Conservation (phyloP, 1,140 invertebrate genomes). For the Tachypleus tridentatus region DNA sequence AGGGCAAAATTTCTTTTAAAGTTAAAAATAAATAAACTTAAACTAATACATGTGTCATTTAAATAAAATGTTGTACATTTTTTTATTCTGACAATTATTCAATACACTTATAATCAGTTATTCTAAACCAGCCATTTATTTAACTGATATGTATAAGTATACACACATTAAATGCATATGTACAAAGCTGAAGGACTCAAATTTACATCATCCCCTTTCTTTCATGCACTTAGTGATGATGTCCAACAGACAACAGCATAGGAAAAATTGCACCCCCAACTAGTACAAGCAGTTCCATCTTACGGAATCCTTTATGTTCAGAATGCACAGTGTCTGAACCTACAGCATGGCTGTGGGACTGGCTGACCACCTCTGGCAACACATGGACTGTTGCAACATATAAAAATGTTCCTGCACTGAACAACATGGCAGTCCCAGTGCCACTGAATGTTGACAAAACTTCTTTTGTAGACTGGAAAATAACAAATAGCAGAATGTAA, state of each 20-base stretch:
- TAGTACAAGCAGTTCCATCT: constrained; percentile 66
- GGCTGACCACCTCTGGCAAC: constrained; percentile 70
- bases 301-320: constrained; percentile 46
- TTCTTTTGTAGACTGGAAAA: constrained; percentile 38
- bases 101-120: no score
- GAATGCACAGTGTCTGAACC: constrained; percentile 28
- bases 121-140: no score
- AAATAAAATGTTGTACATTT: no score
- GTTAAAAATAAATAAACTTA: no score
- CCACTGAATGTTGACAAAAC: constrained; percentile 71
- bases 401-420: constrained; percentile 95
- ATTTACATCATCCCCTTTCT: no score
- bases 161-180: no score
- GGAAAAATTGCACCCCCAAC: constrained; percentile 76
- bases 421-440: constrained; percentile 93
- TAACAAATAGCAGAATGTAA: constrained; percentile 5
- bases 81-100: no score
- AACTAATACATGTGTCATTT: no score
- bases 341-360: constrained; percentile 36
- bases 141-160: no score
- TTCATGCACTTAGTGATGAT: constrained; percentile 58
- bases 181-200: no score
- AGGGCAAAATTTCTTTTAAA: no score
- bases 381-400: constrained; percentile 99
- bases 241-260: constrained; percentile 72